A percentile compares a stretch with the other conserved stretches of the same genome.
Evolutionary conservation across 2,113 vertebrate species (phyloP).

Genomic region (Anhinga rufa): DNA sequence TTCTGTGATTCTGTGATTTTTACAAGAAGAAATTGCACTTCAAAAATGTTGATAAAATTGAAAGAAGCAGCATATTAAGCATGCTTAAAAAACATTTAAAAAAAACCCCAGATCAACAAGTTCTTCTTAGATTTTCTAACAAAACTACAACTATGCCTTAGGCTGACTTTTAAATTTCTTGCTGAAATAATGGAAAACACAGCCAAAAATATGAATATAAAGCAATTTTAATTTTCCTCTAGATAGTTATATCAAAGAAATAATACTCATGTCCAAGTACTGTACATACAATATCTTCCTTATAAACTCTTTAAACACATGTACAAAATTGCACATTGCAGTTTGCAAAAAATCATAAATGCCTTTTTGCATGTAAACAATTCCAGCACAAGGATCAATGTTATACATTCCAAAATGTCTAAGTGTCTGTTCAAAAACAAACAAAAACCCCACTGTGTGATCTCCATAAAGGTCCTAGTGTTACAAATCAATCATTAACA

Average conservation of each 20-base stretch:
- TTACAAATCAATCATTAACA: conserved; percentile 47
- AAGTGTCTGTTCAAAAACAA: conserved; percentile 28
- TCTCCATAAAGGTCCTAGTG: conserved; percentile 30
- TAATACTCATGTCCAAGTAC: conserved; percentile 63
- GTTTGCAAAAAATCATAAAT: conserved; percentile 68
- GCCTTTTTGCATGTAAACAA: conserved; percentile 69
- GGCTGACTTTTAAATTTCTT: neutral
- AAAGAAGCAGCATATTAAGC: neutral
- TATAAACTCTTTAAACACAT: conserved; percentile 69
- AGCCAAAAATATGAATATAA: conserved; percentile 67
- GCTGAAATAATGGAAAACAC: neutral
- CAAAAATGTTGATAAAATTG: neutral
- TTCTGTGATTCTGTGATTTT: neutral
- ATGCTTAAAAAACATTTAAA: neutral
- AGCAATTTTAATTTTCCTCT: conserved; percentile 63
- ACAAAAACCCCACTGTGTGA: conserved; percentile 11
- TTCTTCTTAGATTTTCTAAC: neutral
- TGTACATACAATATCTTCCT: conserved; percentile 66
- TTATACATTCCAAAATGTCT: conserved; percentile 68
- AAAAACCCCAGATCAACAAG: neutral
- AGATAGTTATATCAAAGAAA: conserved; percentile 70
- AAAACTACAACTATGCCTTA: neutral
- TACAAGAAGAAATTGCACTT: neutral
- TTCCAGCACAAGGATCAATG: conserved; percentile 65
- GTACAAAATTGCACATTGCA: conserved; percentile 70